Evolutionary conservation across 2,113 vertebrate genomes (phyloP).

Genomic region (human): GRCh38 chr12:98214501-98215000

Average conservation of each 20-base stretch:
- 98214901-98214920: background rate
- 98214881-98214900: background rate
- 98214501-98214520: conserved; percentile 84
- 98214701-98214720: background rate
- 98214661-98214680: background rate
- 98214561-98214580: conserved; percentile 79
- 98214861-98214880: background rate
- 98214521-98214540: conserved; percentile 86
- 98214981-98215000: background rate
- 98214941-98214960: conserved; percentile 4
- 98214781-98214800: background rate
- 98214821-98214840: background rate
- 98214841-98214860: background rate
- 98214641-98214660: conserved; percentile 68
- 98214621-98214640: conserved; percentile 61
- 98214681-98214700: conserved; percentile 57
- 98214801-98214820: background rate
- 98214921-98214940: background rate
- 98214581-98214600: conserved; percentile 76
- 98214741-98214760: background rate
- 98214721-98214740: conserved; percentile 26
- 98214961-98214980: background rate
- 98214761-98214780: background rate
- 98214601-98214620: conserved; percentile 70
- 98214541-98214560: conserved; percentile 78